These are phyloP conservation scores for Tichodroma muraria DNA, from an alignment of 2,113 vertebrate genomes.

Conservation along the genomic window DNA sequence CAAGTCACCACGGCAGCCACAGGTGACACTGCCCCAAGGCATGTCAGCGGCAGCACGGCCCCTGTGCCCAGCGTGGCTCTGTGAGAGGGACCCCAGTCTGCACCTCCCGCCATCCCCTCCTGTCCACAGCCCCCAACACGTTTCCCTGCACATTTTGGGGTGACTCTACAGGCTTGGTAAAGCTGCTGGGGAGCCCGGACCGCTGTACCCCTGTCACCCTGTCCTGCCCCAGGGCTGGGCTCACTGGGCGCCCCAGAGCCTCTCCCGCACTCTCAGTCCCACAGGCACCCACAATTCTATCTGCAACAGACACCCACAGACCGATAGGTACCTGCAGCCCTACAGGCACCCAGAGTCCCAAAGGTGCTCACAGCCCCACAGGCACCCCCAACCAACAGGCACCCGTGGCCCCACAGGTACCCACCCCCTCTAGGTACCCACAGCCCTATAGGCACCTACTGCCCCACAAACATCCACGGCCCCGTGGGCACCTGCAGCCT, in stretches of 20 bases:
- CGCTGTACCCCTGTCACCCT: background rate
- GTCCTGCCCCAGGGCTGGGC: background rate
- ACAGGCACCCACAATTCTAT: background rate
- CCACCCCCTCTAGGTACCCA: too few species aligned
- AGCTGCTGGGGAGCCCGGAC: rapidly evolving
- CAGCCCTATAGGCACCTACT: background rate
- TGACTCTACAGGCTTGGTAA: background rate
- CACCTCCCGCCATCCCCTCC: rapidly evolving
- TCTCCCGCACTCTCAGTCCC: background rate
- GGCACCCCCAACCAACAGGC: background rate
- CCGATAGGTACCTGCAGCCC: background rate
- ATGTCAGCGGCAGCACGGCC: background rate
- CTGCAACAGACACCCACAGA: background rate
- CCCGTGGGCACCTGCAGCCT: background rate
- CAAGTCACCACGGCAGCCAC: background rate
- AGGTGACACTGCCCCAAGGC: background rate
- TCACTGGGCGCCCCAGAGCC: background rate
- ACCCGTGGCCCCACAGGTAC: background rate
- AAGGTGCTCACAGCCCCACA: background rate
- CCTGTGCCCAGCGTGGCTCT: rapidly evolving
- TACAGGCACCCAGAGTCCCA: background rate
- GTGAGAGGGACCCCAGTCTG: background rate
- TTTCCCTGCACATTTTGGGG: background rate
- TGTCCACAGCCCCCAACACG: rapidly evolving
- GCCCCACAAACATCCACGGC: background rate